Percentiles rank a stretch among this genome's conserved stretches.
Evolutionary conservation across 2,797 vertebrate genomes (phyloP).

Genomic region (Phoeniculus purpureus): DNA sequence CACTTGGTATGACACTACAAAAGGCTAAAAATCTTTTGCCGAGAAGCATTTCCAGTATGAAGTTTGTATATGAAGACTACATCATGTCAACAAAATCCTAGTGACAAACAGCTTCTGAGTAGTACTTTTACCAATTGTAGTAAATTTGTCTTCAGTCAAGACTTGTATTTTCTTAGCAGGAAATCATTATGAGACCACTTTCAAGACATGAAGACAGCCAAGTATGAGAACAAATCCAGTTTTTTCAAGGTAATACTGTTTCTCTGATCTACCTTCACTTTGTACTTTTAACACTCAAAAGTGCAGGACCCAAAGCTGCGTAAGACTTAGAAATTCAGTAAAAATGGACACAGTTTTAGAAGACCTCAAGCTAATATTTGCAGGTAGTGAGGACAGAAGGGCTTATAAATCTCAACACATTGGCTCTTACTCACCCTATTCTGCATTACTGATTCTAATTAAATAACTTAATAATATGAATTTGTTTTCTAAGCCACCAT

Average conservation of each 20-base stretch:
- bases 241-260: neutral
- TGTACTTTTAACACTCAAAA: neutral
- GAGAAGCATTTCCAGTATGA: neutral
- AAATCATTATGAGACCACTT: neutral
- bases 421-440: slow-evolving; percentile 28
- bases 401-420: neutral
- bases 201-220: neutral
- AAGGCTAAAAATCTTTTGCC: neutral
- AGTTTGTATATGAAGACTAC: neutral
- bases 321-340: neutral
- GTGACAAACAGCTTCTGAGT: neutral
- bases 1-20: neutral
- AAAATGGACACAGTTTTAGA: neutral
- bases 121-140: neutral
- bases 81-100: neutral
- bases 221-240: neutral
- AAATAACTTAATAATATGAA: slow-evolving; percentile 41
- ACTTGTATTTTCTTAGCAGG: neutral
- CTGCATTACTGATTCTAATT: slow-evolving; percentile 53
- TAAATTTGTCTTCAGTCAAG: neutral
- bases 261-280: neutral
- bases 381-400: slow-evolving; percentile 7
- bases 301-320: neutral
- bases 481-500: slow-evolving; percentile 13
- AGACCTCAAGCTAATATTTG: slow-evolving; percentile 20